These are phyloP conservation scores for Prolemur simus DNA, from an alignment of 2,113 vertebrate genomes.

Conservation along the genomic window DNA sequence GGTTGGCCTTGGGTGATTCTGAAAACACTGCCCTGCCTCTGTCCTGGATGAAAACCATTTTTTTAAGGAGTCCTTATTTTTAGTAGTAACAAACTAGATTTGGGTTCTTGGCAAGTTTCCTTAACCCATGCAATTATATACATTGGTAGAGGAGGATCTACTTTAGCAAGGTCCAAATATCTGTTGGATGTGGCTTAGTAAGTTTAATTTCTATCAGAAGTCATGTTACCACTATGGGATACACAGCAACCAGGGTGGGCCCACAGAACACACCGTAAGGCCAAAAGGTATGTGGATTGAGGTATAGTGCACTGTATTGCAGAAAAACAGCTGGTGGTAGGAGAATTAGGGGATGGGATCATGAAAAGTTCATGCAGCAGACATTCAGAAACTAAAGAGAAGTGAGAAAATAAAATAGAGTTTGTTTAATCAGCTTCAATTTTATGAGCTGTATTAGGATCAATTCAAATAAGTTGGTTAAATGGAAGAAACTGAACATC, in stretches of 20 bases:
- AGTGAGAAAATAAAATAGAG: neutral
- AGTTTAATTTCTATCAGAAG: neutral
- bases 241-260: rapidly evolving
- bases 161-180: neutral
- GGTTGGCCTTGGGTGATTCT: neutral
- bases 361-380: neutral
- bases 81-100: neutral
- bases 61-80: neutral
- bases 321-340: neutral
- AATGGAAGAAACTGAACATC: neutral
- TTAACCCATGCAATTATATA: neutral
- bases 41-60: neutral
- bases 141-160: neutral
- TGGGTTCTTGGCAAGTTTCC: neutral
- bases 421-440: neutral
- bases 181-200: neutral
- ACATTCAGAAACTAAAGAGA: neutral
- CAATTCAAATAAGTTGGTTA: neutral
- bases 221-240: neutral
- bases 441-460: neutral
- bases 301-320: neutral
- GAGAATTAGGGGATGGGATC: neutral
- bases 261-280: neutral
- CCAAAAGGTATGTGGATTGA: neutral
- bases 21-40: neutral